phyloP scores from a whole-genome alignment of 2,797 vertebrate genomes.

The Sebastes minor region DNA sequence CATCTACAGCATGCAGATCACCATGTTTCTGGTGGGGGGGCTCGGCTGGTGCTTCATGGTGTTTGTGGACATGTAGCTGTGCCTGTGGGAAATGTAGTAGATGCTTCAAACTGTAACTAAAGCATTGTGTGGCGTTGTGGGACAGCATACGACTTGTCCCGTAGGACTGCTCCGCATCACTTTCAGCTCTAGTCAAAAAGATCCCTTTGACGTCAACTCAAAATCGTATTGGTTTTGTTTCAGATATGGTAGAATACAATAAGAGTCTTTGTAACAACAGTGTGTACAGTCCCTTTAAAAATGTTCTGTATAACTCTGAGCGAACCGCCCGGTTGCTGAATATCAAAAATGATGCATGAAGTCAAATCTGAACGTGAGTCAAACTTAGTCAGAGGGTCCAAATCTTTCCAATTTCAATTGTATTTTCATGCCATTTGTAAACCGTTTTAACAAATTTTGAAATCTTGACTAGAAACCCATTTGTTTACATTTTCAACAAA shows the following conservation, averaged over 20 bases:
- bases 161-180: neutral
- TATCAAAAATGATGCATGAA: neutral
- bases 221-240: conserved; percentile 18
- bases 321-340: neutral
- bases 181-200: neutral
- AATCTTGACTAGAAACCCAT: conserved; percentile 2
- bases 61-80: conserved; percentile 95
- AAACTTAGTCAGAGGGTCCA: neutral
- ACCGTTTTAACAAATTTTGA: neutral
- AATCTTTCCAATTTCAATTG: neutral
- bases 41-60: conserved; percentile 99
- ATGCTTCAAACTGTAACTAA: conserved; percentile 12
- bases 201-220: neutral
- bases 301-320: neutral
- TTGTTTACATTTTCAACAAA: conserved; percentile 27
- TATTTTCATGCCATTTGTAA: conserved; percentile 43
- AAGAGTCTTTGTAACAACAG: conserved; percentile 6
- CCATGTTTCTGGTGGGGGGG: conserved; percentile 96
- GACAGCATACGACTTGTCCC: neutral
- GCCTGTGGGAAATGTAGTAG: neutral
- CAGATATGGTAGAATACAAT: conserved; percentile 2
- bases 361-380: neutral
- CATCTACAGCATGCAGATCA: conserved; percentile 96
- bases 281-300: neutral
- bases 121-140: neutral